Base-by-base conservation (phyloP, 2,797 vertebrate genomes). In the Hoplostethus mediterraneus region DNA sequence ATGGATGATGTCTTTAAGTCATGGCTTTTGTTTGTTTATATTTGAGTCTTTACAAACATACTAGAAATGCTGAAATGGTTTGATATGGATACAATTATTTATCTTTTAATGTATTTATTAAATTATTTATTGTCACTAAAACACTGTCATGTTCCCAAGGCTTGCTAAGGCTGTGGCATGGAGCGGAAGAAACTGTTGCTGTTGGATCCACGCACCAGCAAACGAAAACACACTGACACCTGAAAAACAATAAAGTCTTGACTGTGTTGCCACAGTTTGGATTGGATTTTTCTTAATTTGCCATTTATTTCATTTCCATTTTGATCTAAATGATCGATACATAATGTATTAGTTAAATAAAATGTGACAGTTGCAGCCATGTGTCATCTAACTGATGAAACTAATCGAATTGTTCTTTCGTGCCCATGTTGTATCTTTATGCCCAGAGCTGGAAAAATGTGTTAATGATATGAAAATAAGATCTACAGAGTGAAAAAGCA, bases 121-220 rank as follows among this genome's bases (percentile, higher is more conserved):
- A 1, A 14, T 71, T 47, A 3, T 3, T 30, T 1, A 6, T 36
- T 64, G 49, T 45, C 33, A 5, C 33, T 49, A 49, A 49, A 49
- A n/a, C n/a, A 12, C 30, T 69, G 12, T 63, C 1, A 47, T 67
- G 11, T 45, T 55, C 49, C 8, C 62, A 74, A 71, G 0, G 3
- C 14, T 0, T 81, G 73, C 40, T 49, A n/a, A 49, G 47, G 16
- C 47, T 17, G 16, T 6, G 2, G 4, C 11, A 12, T 49, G 47
- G 47, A 49, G n/a, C 2, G 16, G 16, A 17, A 0, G 0, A 5
- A 59, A 17, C 5, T 4, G 30, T 21, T 6, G 17, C 12, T 5
- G 5, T 47, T 40, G 52, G 47, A 36, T 13, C 25, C 14, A 30
- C 14, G 44, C 47, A 44, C 9, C 56, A 30, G 4, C 33, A 33